These are phyloP conservation scores for Fragum fragum DNA, from an alignment of 2,888 invertebrate species.

Conservation along the genomic window DNA sequence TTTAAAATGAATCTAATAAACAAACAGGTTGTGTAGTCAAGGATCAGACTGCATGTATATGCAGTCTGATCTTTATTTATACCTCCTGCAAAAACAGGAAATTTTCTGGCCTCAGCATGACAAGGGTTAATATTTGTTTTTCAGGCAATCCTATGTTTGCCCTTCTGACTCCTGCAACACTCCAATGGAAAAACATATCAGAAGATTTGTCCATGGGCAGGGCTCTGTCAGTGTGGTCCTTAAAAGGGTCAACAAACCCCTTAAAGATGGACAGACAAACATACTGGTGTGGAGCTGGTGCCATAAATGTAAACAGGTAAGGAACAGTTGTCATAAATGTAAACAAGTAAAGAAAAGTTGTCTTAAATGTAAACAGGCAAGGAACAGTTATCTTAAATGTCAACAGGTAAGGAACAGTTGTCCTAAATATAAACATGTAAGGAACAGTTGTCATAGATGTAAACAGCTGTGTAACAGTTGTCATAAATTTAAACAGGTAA, in stretches of 20 bases:
- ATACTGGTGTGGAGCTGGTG: conserved; percentile 96
- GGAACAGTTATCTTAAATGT: no score
- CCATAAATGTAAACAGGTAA: conserved; percentile 89
- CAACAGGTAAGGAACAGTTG: no score
- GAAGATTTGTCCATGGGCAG: conserved; percentile 96
- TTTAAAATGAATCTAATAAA: no score
- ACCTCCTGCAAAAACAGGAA: no score
- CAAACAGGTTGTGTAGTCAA: no score
- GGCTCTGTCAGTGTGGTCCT: conserved; percentile 92
- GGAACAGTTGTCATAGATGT: no score
- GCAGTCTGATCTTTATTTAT: no score
- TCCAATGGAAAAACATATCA: conserved; percentile 95
- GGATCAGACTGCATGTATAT: no score
- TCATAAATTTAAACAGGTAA: no score
- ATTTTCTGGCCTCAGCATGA: not conserved
- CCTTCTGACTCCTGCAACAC: conserved; percentile 93
- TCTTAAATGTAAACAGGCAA: conserved; percentile 86
- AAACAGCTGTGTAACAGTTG: no score
- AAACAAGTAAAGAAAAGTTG: no score
- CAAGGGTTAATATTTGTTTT: conserved; percentile 8
- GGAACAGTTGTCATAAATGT: conserved; percentile 93
- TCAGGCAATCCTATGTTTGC: conserved; percentile 93
- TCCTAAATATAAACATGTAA: no score
- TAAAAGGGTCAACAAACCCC: conserved; percentile 87
- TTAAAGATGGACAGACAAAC: conserved; percentile 86